Conservation (phyloP, 2,888 invertebrate species). For the Hyppa rectilinea region DNA sequence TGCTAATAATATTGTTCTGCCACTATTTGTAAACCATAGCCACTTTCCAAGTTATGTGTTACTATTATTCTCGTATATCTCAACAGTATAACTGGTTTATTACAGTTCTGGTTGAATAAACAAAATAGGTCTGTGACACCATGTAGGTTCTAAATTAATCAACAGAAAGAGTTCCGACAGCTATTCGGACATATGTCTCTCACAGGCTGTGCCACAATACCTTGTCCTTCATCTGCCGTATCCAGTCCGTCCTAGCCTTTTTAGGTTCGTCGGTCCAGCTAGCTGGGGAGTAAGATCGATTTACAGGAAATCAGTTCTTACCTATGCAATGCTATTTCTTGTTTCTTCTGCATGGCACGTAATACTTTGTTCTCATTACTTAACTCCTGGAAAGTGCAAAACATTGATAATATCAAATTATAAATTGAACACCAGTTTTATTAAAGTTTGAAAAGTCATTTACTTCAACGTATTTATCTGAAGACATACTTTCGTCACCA, state of each 20-base stretch:
- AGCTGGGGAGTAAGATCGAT: background rate
- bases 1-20: no score
- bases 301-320: conserved; percentile 69
- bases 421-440: background rate
- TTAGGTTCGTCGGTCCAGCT: background rate
- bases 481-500: background rate
- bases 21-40: background rate
- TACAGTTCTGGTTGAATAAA: background rate
- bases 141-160: no score
- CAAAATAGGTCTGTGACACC: no score
- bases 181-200: background rate
- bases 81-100: background rate
- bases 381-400: conserved; percentile 76
- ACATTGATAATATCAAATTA: background rate
- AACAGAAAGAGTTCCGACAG: background rate
- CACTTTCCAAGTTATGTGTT: background rate
- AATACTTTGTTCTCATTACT: conserved; percentile 94
- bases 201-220: no score
- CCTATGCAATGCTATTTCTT: conserved; percentile 94
- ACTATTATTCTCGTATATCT: background rate
- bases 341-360: conserved; percentile 94
- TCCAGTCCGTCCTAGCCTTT: background rate
- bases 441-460: background rate
- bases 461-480: background rate
- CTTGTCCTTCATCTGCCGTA: background rate